A percentile compares a stretch with the other conserved stretches of the same genome.
Evolutionary conservation across 1,140 invertebrate genomes (phyloP).

Genomic region (Dinothrombium tinctorium): DNA sequence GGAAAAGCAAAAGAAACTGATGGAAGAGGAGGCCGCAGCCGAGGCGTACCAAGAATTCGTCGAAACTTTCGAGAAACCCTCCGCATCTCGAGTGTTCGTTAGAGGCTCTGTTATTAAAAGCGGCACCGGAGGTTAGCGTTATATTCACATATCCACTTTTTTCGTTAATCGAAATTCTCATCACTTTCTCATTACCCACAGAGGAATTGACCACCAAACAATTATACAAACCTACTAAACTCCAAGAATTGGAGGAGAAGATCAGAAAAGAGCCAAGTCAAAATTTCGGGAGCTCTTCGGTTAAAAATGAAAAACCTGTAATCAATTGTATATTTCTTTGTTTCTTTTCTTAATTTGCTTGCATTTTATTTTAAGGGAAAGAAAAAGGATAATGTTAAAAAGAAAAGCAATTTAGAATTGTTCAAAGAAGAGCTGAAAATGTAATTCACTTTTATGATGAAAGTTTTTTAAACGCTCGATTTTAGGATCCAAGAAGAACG

Average conservation of each 20-base stretch:
- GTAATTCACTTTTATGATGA: constrained; percentile 23
- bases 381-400: constrained; percentile 60
- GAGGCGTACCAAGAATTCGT: constrained; percentile 90
- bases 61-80: constrained; percentile 76
- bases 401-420: constrained; percentile 86
- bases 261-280: constrained; percentile 23
- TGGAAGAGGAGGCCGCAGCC: constrained; percentile 19
- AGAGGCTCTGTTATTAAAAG: constrained; percentile 90
- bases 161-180: neutral
- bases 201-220: constrained; percentile 59
- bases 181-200: constrained; percentile 18
- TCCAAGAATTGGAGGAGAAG: constrained; percentile 33
- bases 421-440: constrained; percentile 85
- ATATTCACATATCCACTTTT: neutral
- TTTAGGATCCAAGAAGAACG: constrained; percentile 81
- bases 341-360: constrained; percentile 36
- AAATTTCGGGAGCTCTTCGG: constrained; percentile 7
- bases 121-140: constrained; percentile 53
- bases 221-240: constrained; percentile 71
- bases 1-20: constrained; percentile 12
- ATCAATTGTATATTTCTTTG: neutral
- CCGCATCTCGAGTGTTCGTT: constrained; percentile 72
- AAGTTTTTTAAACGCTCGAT: constrained; percentile 11
- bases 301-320: neutral
- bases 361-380: constrained; percentile 30